Evolutionary conservation across 2,888 invertebrate genomes (phyloP), one percentile per base, ranked within the genome.

Genomic region (Acholoe squamosa): DNA sequence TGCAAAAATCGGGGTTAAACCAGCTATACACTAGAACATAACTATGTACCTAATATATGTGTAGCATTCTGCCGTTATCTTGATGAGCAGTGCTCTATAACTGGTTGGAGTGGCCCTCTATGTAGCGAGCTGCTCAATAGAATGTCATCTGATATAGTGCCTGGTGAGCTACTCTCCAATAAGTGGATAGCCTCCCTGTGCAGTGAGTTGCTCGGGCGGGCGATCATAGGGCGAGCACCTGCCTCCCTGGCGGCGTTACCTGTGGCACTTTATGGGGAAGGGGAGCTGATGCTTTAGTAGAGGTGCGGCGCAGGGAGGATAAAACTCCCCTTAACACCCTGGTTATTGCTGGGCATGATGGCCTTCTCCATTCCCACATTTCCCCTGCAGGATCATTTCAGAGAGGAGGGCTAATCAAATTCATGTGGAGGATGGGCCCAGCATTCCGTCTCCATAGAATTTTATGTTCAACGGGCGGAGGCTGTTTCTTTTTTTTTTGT

Each of bases 261-360:
- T 71, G 71, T 28, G 71, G 28, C 71, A 71, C 71, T 71, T 71
- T 71, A 71, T 28, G 0, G 28, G 28, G 28, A 71, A 71, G 61
- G 61, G 61, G 31, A 28, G 71, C 31, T 28, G 71, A 16, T 28
- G 31, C 31, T 71, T 71, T 71, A 71, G n/a, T 71, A 28, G 28
- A 71, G 31, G 71, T 25, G 28, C 25, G 28, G 31, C 71, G 14
- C 28, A 1, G 31, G 31, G 14, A 22, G 31, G 14, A 71, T 71
- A 71, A 71, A 71, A 71, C 71, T 71, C 71, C 25, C 71, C 71
- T 71, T 71, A 71, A 71, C 71, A 25, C 71, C 25, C 28, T 25
- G 71, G 19, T 71, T 71, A 71, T 25, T 71, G 31, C 31, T 28
- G 12, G 28, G 3, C 71, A 71, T 71, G 28, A 71, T 71, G 25